Evolutionary conservation across 2,113 vertebrate species (phyloP).

Genomic region (Agapornis roseicollis): DNA sequence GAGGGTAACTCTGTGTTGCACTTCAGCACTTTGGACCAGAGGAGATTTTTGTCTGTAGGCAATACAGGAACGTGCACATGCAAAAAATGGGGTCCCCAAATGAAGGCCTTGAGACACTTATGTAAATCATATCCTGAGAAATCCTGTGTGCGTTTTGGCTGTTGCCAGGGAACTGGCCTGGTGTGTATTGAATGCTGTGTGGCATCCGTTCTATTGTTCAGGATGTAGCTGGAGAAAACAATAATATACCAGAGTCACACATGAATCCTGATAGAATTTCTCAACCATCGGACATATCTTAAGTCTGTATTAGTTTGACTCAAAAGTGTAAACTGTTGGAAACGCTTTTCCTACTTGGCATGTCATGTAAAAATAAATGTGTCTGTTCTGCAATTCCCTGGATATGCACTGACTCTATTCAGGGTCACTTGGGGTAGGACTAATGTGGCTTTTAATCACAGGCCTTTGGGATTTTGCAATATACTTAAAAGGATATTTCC

Average conservation of each 20-base stretch:
- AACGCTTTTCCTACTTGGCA: not conserved
- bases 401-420: not conserved
- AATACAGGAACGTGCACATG: accelerated
- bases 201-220: not conserved
- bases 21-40: accelerated
- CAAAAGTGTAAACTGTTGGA: conserved; percentile 5
- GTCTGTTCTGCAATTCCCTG: not conserved
- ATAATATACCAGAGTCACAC: not conserved
- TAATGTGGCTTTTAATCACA: not conserved
- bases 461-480: not conserved
- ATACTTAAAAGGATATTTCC: not conserved
- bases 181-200: not conserved
- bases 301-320: not conserved
- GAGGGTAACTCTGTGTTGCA: not conserved
- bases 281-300: not conserved
- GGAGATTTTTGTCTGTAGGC: accelerated
- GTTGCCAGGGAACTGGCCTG: not conserved
- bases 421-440: not conserved
- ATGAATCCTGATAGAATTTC: not conserved
- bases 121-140: not conserved
- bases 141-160: not conserved
- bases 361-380: not conserved
- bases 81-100: not conserved
- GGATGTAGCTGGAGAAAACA: not conserved
- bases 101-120: not conserved